Percentiles rank a stretch among this genome's conserved stretches.
These are phyloP conservation scores for Lordiphosa mommai DNA, from an alignment of 1,140 invertebrate species.

Conservation along the genomic window DNA sequence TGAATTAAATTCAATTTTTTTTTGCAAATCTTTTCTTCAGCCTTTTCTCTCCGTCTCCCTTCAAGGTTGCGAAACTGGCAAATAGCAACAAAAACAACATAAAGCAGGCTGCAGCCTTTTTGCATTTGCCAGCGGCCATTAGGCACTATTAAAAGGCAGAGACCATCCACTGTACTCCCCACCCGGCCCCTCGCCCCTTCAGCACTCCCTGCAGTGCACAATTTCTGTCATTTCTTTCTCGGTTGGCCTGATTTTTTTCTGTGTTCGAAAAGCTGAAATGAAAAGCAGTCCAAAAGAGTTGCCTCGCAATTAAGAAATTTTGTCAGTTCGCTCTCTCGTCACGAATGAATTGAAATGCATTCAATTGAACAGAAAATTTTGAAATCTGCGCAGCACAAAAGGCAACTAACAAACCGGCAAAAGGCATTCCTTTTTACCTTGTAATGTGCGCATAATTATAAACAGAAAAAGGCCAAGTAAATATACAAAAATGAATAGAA, in stretches of 20 bases:
- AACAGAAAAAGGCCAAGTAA: constrained; percentile 3
- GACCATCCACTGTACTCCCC: neutral
- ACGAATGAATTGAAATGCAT: constrained; percentile 68
- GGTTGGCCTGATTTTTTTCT: constrained; percentile 19
- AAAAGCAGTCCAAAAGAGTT: constrained; percentile 50
- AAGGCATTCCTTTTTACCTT: constrained; percentile 1
- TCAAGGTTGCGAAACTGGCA: constrained; percentile 56
- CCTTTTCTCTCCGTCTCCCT: constrained; percentile 11
- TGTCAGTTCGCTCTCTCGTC: constrained; percentile 53
- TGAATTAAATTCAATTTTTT: constrained; percentile 74
- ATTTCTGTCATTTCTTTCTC: constrained; percentile 21
- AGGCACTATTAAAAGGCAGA: constrained; percentile 41
- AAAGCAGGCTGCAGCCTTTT: constrained; percentile 44
- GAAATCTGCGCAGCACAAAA: neutral
- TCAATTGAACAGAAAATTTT: constrained; percentile 59
- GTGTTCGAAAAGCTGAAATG: constrained; percentile 36
- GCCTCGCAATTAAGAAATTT: constrained; percentile 71
- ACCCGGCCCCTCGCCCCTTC: neutral
- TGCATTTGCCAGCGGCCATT: constrained; percentile 61
- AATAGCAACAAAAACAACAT: constrained; percentile 20
- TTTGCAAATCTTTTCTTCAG: neutral
- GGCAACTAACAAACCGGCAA: constrained; percentile 6
- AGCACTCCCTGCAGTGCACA: constrained; percentile 14
- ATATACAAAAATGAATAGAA: neutral
- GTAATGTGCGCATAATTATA: too few relatives aligned